A percentile compares a stretch with the other conserved stretches of the same genome.
phyloP scores from a whole-genome alignment of 1,140 invertebrate species.

The Conus betulinus region DNA sequence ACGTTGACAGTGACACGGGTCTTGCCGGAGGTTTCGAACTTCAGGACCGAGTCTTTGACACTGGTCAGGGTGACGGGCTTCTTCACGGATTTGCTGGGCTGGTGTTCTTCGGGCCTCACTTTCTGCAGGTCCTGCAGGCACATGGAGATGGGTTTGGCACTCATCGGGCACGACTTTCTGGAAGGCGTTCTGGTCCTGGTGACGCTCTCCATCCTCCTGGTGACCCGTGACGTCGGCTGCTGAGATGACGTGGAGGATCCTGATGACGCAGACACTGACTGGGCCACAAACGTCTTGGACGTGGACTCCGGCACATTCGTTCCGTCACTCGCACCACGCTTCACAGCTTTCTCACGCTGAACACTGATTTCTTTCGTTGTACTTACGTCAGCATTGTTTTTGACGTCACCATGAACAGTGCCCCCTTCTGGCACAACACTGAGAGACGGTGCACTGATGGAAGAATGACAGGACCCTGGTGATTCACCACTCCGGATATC shows the following conservation, averaged over 20 bases:
- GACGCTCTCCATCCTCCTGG: not conserved
- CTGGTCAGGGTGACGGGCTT: constrained; percentile 33
- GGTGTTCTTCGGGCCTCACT: not conserved
- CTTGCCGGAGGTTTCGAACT: constrained; percentile 27
- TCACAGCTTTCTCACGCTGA: not conserved
- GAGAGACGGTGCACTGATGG: not conserved
- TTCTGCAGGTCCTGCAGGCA: constrained; percentile 30
- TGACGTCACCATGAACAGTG: not conserved
- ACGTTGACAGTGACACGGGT: constrained; percentile 15
- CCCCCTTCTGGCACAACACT: not conserved
- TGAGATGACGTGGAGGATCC: not conserved
- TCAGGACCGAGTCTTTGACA: constrained; percentile 26
- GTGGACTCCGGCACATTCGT: not conserved
- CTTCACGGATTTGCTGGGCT: not conserved
- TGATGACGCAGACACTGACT: not conserved
- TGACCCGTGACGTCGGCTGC: not conserved
- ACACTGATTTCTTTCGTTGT: not conserved
- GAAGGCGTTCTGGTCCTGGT: not conserved
- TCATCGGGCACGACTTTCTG: not conserved
- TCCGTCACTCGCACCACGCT: not conserved
- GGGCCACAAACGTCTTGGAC: no score
- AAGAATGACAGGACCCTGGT: not conserved
- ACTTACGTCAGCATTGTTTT: not conserved
- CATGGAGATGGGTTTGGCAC: constrained; percentile 1
- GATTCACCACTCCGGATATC: not conserved